Evolutionary conservation across 2,113 vertebrate genomes (phyloP), one percentile per base, ranked within the genome.

Genomic region (Calidris pugnax): DNA sequence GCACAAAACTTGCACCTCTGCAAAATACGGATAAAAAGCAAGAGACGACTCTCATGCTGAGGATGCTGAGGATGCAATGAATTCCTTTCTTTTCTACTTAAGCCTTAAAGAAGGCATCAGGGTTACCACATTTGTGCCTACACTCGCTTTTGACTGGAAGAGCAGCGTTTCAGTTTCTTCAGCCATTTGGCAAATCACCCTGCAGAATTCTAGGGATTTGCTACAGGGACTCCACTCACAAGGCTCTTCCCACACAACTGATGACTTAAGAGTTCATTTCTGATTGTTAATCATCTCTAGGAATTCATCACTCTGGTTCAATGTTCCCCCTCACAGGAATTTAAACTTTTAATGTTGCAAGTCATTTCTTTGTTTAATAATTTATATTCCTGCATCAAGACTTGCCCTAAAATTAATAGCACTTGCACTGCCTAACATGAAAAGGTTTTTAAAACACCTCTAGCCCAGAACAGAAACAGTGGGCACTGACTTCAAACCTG

Each of bases 1-100:
- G 9, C 48, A 53, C 51, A 53, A 53, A 53, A 28, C 41, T 47
- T 55, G 15, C 33, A 82, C 24, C 27, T 83, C 66, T 85, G 26
- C 10, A 37, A 83, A 85, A 17, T 14, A 56, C 2, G 33, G 17
- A 37, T 39, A 62, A 91, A 88, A 92, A 84, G 2, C 0, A 72
- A 84, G 32, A 66, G n/a, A 56, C 11, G 74, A 22, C 4, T 83
- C 63, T 90, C 72, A 57, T 14, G 7, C 12, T 0, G 0, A 53
- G 6, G 37, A 57, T 14, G 7, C 12, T 0, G 0, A 53, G 6
- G 37, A n/a, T n/a, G 20, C 48, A 85, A 67, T 17, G 0, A 78
- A 89, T 56, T 68, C 9, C 8, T 72, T 86, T 76, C 13, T 81
- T 64, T 94, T 82, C 62, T 82, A 30, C 23, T 60, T 82, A 71